Conservation (phyloP, 2,888 invertebrate genomes). For the Hemithea aestivaria region DNA sequence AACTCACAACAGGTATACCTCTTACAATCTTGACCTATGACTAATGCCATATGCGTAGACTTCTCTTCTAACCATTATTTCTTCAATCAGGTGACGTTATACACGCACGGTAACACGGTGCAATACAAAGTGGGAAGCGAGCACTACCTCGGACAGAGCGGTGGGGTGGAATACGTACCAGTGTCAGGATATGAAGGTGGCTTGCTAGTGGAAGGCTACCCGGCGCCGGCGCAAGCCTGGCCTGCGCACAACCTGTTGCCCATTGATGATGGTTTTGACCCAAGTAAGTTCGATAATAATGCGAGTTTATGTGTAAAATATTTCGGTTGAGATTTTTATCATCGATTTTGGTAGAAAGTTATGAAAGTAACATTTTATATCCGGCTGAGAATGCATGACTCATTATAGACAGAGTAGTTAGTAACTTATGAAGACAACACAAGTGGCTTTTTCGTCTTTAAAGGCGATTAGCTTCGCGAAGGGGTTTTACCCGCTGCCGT, state of each 20-base stretch:
- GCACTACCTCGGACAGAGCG: conserved; percentile 58
- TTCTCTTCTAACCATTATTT: neutral
- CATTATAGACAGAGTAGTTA: too few species aligned
- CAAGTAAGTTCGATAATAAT: conserved; percentile 45
- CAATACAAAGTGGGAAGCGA: conserved; percentile 76
- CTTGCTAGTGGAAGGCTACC: conserved; percentile 65
- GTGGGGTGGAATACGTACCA: conserved; percentile 69
- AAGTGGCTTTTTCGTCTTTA: too few species aligned
- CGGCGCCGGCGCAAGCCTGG: conserved; percentile 67
- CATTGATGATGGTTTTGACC: conserved; percentile 73
- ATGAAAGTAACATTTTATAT: too few species aligned
- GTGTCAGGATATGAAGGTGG: conserved; percentile 72
- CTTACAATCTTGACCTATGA: too few species aligned
- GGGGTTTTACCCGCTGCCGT: too few species aligned
- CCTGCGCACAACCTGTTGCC: conserved; percentile 60
- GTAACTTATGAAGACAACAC: too few species aligned
- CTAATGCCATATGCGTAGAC: too few species aligned
- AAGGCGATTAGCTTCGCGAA: too few species aligned
- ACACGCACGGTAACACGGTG: conserved; percentile 74
- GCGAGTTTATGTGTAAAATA: too few species aligned
- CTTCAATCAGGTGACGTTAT: conserved; percentile 74
- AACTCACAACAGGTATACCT: conserved; percentile 75
- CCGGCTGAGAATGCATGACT: too few species aligned
- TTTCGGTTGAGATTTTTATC: too few species aligned
- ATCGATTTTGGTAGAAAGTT: too few species aligned